Percentiles rank a stretch among this genome's conserved stretches.
phyloP scores from a whole-genome alignment of 2,888 invertebrate genomes.

The Morinoia aosen region DNA sequence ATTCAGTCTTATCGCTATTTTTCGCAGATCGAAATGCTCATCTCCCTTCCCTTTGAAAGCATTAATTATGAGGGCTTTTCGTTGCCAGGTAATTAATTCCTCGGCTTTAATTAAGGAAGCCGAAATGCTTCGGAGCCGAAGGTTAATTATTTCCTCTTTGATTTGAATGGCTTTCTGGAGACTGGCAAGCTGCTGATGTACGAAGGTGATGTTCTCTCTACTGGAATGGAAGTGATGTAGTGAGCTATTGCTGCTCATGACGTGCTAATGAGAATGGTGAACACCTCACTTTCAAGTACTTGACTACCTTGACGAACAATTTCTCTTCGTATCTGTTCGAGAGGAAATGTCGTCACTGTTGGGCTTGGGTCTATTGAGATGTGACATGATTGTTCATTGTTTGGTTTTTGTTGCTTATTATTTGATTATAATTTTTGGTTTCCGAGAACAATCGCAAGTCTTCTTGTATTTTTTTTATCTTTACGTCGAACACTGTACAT shows the following conservation, averaged over 20 bases:
- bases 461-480: no score
- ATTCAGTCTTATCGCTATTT: conserved; percentile 12
- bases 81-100: conserved; percentile 35
- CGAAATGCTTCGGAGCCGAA: conserved; percentile 28
- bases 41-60: conserved; percentile 21
- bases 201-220: background rate
- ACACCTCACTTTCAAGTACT: background rate
- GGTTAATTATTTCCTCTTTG: conserved; percentile 52
- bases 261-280: background rate
- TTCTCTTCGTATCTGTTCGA: background rate
- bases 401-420: no score
- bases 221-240: background rate
- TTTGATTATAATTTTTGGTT: no score
- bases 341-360: background rate
- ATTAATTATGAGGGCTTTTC: conserved; percentile 47
- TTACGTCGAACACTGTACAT: no score
- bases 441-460: no score
- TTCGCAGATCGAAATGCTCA: background rate
- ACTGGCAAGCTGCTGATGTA: background rate
- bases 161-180: conserved; percentile 34
- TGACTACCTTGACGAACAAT: background rate
- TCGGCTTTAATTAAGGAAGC: conserved; percentile 39
- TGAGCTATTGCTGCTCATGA: background rate
- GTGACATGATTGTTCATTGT: background rate
- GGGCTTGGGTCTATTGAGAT: background rate